Percentiles rank a stretch among this genome's conserved stretches.
These are phyloP conservation scores for Podiceps cristatus DNA, from an alignment of 2,113 vertebrate genomes.

Conservation along the genomic window DNA sequence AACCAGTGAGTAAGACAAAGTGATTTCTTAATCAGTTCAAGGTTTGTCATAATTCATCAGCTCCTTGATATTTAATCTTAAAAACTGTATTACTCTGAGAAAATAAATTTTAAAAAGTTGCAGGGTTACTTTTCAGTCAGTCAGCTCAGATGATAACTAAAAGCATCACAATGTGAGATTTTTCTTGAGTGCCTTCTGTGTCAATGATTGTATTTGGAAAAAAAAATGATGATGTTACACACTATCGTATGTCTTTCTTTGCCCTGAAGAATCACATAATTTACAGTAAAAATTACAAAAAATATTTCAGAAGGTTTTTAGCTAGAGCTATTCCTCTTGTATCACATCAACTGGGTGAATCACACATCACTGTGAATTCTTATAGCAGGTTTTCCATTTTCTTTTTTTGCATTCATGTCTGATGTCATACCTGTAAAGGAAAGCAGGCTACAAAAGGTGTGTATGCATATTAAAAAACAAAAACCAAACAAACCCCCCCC, in stretches of 20 bases:
- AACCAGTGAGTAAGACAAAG: neutral
- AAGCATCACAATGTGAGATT: neutral
- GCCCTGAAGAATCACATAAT: neutral
- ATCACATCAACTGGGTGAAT: neutral
- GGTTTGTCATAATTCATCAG: neutral
- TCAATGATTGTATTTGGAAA: conserved; percentile 28
- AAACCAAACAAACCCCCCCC: no score
- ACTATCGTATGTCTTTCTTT: neutral
- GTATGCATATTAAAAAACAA: neutral
- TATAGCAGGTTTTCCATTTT: neutral
- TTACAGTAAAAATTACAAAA: conserved; percentile 20
- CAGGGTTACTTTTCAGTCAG: conserved; percentile 9
- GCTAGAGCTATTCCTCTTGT: neutral
- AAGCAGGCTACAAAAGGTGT: neutral
- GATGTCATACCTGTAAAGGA: neutral
- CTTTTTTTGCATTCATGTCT: neutral
- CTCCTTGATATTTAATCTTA: neutral
- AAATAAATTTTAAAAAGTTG: conserved; percentile 14
- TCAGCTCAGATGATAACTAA: neutral
- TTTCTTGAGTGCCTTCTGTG: conserved; percentile 12
- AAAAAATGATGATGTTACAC: conserved; percentile 8
- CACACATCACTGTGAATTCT: neutral
- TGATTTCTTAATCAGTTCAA: conserved; percentile 4
- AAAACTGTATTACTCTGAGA: neutral
- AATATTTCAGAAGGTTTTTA: neutral